Evolutionary conservation across 1,140 invertebrate species (phyloP).

Genomic region (Eufriesea mexicana): DNA sequence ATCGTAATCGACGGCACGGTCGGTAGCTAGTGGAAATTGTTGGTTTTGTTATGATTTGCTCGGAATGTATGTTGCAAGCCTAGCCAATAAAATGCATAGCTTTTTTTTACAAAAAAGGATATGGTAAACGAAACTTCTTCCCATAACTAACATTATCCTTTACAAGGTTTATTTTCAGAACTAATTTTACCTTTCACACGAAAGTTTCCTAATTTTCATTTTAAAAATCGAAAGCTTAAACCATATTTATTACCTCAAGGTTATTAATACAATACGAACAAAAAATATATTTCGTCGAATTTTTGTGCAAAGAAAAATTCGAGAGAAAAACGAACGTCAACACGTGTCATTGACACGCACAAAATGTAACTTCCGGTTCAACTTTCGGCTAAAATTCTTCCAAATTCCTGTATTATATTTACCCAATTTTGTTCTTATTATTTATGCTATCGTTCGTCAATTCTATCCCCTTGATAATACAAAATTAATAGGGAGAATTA

Average conservation of each 20-base stretch:
- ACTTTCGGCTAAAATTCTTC: neutral
- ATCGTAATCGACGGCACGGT: conserved; percentile 50
- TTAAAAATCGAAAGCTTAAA: too few species aligned
- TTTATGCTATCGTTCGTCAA: neutral
- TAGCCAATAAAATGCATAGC: conserved; percentile 70
- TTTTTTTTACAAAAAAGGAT: conserved; percentile 53
- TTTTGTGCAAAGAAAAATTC: too few species aligned
- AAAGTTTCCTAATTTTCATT: too few species aligned
- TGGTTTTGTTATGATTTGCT: conserved; percentile 64
- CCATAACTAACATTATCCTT: too few species aligned
- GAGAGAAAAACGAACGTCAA: conserved; percentile 2
- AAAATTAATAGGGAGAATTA: neutral
- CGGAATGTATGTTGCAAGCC: conserved; percentile 67
- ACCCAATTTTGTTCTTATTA: too few species aligned
- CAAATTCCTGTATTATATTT: neutral
- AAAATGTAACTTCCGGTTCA: neutral
- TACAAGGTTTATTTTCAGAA: too few species aligned
- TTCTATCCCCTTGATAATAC: neutral
- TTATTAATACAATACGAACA: too few species aligned
- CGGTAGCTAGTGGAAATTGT: conserved; percentile 59
- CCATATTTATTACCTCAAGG: too few species aligned
- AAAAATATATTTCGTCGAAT: too few species aligned
- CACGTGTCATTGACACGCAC: neutral
- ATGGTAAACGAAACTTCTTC: neutral
- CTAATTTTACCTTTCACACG: too few species aligned